These are phyloP conservation scores for Eilema griseolum DNA, from an alignment of 2,888 invertebrate genomes.

Conservation along the genomic window DNA sequence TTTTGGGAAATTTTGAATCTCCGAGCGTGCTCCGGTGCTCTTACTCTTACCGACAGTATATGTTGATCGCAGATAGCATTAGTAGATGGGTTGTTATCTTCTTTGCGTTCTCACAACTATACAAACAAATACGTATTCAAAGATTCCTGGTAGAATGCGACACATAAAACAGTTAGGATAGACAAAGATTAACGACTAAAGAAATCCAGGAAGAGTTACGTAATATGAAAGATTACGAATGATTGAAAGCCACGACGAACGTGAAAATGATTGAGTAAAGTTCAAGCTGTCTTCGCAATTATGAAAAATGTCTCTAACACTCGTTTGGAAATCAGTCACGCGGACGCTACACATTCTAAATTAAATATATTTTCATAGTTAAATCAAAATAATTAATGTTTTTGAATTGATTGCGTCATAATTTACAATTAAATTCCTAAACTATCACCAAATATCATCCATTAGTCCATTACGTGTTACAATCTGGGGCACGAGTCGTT, in stretches of 20 bases:
- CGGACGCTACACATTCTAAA: neutral
- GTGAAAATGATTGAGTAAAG: slow-evolving; percentile 34
- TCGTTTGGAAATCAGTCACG: neutral
- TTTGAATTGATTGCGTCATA: slow-evolving; percentile 38
- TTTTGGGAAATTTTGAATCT: slow-evolving; percentile 40
- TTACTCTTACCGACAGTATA: neutral
- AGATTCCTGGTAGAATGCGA: slow-evolving; percentile 27
- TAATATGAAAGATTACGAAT: slow-evolving; percentile 40
- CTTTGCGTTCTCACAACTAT: slow-evolving; percentile 42
- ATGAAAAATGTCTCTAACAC: slow-evolving; percentile 10
- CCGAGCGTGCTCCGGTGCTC: slow-evolving; percentile 54
- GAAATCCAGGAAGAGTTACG: slow-evolving; percentile 43
- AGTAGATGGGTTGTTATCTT: slow-evolving; percentile 50
- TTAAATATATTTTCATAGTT: slow-evolving; percentile 1
- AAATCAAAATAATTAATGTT: slow-evolving; percentile 41
- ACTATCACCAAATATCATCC: slow-evolving; percentile 38
- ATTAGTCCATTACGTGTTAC: slow-evolving; percentile 45
- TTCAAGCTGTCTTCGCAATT: slow-evolving; percentile 7
- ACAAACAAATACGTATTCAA: slow-evolving; percentile 41
- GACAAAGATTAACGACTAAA: slow-evolving; percentile 41
- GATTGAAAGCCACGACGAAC: slow-evolving; percentile 42
- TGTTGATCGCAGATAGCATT: slow-evolving; percentile 65
- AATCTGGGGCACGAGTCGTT: slow-evolving; percentile 58
- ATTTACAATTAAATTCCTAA: slow-evolving; percentile 32
- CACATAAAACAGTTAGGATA: slow-evolving; percentile 37